Evolutionary conservation across 2,113 vertebrate species (phyloP), one percentile per base, ranked within the genome.

Genomic region (Callaeas wilsoni): DNA sequence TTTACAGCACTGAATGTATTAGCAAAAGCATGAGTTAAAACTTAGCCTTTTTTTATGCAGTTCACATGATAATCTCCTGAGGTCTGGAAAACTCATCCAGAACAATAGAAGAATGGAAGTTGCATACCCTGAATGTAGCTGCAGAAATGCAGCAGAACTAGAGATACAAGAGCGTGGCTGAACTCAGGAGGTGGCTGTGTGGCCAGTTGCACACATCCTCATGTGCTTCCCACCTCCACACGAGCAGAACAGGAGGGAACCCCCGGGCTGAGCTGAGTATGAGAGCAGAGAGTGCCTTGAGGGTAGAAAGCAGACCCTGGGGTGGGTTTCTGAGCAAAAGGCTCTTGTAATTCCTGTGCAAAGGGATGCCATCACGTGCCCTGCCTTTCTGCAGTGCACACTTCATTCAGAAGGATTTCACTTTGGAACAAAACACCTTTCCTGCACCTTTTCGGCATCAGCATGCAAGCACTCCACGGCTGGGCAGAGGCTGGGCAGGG

Each of bases 281-380:
- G 7, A 13, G n/a, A 52, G n/a, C 23, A 41, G 8, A 37, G 30
- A 81, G 50, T 1, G 3, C 41, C 76, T 53, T 13, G 44, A 60
- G 47, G 74, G n/a, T 47, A 84, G 73, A 56, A 23, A 73, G 46
- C 53, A 60, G 44, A 47, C 33, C 29, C 33, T 37, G 17, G 25
- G 35, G 2, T 23, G 25, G n/a, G 13, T 22, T 79, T 71, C 29
- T 56, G 30, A 89, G 76, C 29, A 44, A 71, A 59, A 9, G 15
- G 12, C 26, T 73, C 47, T 3, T 56, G 32, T 47, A 21, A 8
- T 41, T 71, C 53, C 62, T 30, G 17, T 37, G 3, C 15, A 35
- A 81, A 53, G 13, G 20, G 44, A 52, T 0, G 1, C n/a, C 29
- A 17, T 7, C 0, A 0, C 0, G 0, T 55, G 26, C 46, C 27